These are phyloP conservation scores for Nemurella pictetii DNA, from an alignment of 2,888 invertebrate genomes.

Conservation along the genomic window DNA sequence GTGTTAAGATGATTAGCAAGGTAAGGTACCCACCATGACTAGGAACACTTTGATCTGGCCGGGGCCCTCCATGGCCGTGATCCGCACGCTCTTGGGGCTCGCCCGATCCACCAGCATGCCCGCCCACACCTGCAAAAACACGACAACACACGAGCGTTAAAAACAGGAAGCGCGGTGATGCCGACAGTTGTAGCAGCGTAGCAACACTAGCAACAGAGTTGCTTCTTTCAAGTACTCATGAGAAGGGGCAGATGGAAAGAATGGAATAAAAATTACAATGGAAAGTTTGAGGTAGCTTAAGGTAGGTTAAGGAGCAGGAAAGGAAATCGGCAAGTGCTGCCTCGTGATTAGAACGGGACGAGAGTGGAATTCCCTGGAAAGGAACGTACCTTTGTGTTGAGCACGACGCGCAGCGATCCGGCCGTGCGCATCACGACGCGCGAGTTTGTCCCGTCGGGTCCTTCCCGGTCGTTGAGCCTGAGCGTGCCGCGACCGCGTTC, in stretches of 20 bases:
- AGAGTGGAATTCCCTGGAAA: no score
- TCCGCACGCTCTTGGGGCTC: conserved; percentile 81
- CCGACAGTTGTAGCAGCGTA: no score
- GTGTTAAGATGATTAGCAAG: background rate
- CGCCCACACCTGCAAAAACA: conserved; percentile 70
- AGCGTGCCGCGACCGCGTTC: conserved; percentile 89
- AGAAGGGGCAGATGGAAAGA: no score
- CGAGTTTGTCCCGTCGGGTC: conserved; percentile 61
- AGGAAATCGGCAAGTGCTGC: no score
- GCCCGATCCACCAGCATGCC: conserved; percentile 90
- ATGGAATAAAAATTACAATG: no score
- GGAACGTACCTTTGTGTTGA: conserved; percentile 82
- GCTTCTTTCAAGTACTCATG: no score
- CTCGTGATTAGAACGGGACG: no score
- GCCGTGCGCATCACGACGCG: conserved; percentile 86
- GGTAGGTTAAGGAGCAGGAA: no score
- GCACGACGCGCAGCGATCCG: conserved; percentile 84
- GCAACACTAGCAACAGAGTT: no score
- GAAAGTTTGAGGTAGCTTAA: no score
- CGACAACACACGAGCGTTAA: no score
- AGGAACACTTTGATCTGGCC: conserved; percentile 86
- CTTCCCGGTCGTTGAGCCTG: conserved; percentile 76
- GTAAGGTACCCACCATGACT: conserved; percentile 65
- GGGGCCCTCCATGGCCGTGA: conserved; percentile 83
- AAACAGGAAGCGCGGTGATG: no score